These are phyloP conservation scores for Tragelaphus strepsiceros DNA, from an alignment of 2,113 vertebrate genomes.

Conservation along the genomic window DNA sequence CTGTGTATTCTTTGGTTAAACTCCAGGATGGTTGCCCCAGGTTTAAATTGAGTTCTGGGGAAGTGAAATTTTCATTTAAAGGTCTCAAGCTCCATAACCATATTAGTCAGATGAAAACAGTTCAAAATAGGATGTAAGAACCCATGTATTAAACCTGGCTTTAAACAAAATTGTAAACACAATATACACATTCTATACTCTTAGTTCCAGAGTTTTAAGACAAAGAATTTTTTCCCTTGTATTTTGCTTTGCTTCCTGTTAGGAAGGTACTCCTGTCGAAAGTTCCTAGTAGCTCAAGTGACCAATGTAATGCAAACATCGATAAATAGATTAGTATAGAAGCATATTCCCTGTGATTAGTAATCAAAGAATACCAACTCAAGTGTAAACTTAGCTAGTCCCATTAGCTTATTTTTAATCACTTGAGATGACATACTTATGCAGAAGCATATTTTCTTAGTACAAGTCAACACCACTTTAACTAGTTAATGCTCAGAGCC, in stretches of 20 bases:
- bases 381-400: background rate
- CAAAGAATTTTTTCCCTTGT: background rate
- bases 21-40: background rate
- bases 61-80: constrained; percentile 52
- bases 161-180: background rate
- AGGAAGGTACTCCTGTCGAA: background rate
- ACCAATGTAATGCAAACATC: background rate
- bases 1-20: background rate
- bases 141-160: background rate
- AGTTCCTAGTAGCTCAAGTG: background rate
- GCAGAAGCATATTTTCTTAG: background rate
- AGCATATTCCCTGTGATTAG: background rate
- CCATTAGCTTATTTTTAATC: background rate
- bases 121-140: constrained; percentile 52
- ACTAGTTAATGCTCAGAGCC: background rate
- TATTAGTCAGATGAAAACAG: constrained; percentile 41
- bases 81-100: constrained; percentile 28
- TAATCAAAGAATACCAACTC: background rate
- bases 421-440: background rate
- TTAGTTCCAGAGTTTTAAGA: background rate
- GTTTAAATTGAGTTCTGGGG: constrained; percentile 44
- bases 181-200: constrained; percentile 20
- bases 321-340: background rate
- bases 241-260: constrained; percentile 3
- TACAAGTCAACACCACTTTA: background rate